Evolutionary conservation across 2,797 vertebrate genomes (phyloP).

Genomic region (Neoniphon sammara): DNA sequence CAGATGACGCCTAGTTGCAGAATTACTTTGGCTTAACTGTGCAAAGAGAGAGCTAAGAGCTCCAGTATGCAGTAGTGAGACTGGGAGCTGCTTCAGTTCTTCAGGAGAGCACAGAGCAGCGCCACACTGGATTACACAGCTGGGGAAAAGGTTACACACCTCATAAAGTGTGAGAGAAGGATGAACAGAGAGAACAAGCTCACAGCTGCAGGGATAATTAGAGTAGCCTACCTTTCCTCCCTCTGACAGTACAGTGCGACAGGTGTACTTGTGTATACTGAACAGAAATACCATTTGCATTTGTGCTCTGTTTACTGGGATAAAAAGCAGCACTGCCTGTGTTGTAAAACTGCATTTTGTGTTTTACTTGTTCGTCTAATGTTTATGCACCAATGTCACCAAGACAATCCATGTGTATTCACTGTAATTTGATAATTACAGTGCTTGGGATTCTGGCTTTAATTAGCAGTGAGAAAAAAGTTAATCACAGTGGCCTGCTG

Average conservation of each 20-base stretch:
- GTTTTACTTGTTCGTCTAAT: not conserved
- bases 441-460: conserved; percentile 38
- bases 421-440: conserved; percentile 57
- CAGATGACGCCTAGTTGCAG: conserved; percentile 70
- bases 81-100: conserved; percentile 72
- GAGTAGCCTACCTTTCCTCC: conserved; percentile 43
- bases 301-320: conserved; percentile 18
- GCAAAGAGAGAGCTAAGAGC: conserved; percentile 63
- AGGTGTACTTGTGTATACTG: conserved; percentile 29
- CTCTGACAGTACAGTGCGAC: conserved; percentile 38
- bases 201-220: conserved; percentile 61
- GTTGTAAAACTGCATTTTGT: not conserved
- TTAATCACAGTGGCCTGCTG: conserved; percentile 53
- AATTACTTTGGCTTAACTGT: conserved; percentile 52
- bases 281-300: conserved; percentile 25
- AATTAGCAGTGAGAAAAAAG: conserved; percentile 55
- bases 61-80: conserved; percentile 70
- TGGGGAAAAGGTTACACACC: conserved; percentile 74
- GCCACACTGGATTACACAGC: conserved; percentile 70
- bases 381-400: conserved; percentile 20
- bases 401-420: conserved; percentile 38
- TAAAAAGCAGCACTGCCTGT: not conserved
- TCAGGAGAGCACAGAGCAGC: conserved; percentile 69
- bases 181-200: conserved; percentile 63
- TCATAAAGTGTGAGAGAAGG: conserved; percentile 51